These are phyloP conservation scores for Dreissena polymorpha DNA, from an alignment of 1,140 invertebrate genomes.

Conservation along the genomic window DNA sequence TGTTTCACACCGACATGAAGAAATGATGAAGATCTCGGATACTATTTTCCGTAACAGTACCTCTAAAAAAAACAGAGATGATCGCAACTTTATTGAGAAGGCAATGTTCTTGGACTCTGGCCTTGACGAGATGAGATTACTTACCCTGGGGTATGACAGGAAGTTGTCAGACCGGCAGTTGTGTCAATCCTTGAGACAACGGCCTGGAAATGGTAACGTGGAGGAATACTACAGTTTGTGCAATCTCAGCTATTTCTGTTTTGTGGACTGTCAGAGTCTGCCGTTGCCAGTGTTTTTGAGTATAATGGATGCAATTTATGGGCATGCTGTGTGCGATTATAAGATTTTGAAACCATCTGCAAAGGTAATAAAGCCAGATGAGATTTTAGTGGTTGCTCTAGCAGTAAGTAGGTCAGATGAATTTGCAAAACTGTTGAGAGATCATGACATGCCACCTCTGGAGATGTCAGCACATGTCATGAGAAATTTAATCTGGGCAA, in stretches of 20 bases:
- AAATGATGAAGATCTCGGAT: no score
- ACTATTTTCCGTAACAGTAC: no score
- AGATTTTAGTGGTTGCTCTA: not conserved
- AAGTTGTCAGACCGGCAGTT: no score
- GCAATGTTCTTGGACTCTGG: no score
- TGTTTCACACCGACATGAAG: no score
- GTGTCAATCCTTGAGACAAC: no score
- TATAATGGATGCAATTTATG: not conserved
- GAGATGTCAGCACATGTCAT: not conserved
- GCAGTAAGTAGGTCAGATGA: not conserved
- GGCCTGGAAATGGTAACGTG: no score
- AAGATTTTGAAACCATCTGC: not conserved
- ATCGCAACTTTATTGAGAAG: no score
- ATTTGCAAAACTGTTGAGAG: not conserved
- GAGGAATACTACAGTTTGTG: no score
- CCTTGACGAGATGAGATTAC: no score
- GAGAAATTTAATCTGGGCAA: not conserved
- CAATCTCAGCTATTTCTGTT: not conserved
- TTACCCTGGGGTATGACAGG: no score
- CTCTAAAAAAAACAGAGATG: no score
- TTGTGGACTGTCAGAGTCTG: not conserved
- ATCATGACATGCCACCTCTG: not conserved
- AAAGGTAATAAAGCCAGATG: not conserved
- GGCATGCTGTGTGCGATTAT: not conserved
- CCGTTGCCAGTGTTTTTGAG: slow-evolving; percentile 1